Percentiles rank a stretch among this genome's conserved stretches.
Evolutionary conservation across 2,113 vertebrate genomes (phyloP).

Genomic region (Macquaria ambigua): DNA sequence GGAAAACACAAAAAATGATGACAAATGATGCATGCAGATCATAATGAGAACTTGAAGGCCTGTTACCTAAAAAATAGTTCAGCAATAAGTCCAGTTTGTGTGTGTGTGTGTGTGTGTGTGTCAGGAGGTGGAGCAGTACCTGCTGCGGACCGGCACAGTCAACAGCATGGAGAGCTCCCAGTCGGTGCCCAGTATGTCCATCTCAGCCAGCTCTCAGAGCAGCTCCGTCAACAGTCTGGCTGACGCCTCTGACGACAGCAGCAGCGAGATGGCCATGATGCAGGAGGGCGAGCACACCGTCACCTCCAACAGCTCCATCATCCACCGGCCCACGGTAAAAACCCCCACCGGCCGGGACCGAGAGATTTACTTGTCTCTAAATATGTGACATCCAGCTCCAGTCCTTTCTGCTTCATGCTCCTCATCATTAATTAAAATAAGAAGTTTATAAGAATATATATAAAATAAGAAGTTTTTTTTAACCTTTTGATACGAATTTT

Average conservation of each 20-base stretch:
- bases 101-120: background rate
- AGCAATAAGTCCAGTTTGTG: too few relatives aligned
- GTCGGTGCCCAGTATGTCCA: conserved; percentile 95
- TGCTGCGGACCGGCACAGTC: conserved; percentile 88
- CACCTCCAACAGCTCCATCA: conserved; percentile 93
- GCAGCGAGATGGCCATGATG: conserved; percentile 93
- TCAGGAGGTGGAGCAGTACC: conserved; percentile 91
- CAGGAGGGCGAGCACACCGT: conserved; percentile 93
- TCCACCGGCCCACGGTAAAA: conserved; percentile 88
- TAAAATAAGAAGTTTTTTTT: too few relatives aligned
- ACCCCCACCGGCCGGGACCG: background rate
- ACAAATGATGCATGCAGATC: too few relatives aligned
- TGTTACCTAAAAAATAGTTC: too few relatives aligned
- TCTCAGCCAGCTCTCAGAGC: conserved; percentile 94
- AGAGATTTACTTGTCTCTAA: background rate
- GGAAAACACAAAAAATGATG: background rate
- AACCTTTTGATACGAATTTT: too few relatives aligned
- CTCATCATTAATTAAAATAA: too few relatives aligned
- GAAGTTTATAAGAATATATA: too few relatives aligned
- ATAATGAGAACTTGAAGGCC: too few relatives aligned
- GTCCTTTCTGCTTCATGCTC: background rate
- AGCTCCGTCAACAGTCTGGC: conserved; percentile 93
- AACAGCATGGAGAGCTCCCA: conserved; percentile 95
- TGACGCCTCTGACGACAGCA: conserved; percentile 90
- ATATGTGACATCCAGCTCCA: background rate